phyloP scores from a whole-genome alignment of 2,797 vertebrate species.

The Yasuhikotakia modesta region DNA sequence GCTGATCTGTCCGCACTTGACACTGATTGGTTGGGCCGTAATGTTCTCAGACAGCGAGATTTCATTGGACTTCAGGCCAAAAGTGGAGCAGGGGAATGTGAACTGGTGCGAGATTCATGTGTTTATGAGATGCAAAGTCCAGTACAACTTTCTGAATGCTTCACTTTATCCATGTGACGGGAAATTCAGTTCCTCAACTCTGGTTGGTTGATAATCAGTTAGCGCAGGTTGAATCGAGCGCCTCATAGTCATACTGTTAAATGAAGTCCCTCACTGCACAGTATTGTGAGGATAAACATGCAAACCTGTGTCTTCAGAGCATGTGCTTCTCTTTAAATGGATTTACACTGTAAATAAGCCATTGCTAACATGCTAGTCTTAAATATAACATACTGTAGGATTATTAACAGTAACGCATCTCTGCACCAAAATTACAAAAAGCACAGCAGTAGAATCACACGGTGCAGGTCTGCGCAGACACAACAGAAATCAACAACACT shows the following conservation, averaged over 20 bases:
- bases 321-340: background rate
- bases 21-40: constrained; percentile 28
- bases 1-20: constrained; percentile 23
- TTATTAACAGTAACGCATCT: no score
- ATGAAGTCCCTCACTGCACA: background rate
- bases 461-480: background rate
- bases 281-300: background rate
- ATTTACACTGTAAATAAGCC: no score
- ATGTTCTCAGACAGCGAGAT: constrained; percentile 36
- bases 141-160: constrained; percentile 9
- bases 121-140: background rate
- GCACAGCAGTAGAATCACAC: background rate
- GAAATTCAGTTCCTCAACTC: background rate
- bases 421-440: background rate
- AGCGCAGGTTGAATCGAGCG: background rate
- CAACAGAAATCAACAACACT: background rate
- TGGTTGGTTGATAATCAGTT: background rate
- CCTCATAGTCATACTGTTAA: background rate
- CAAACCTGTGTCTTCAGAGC: background rate
- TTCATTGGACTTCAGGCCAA: constrained; percentile 24
- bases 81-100: constrained; percentile 14
- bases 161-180: background rate
- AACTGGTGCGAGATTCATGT: constrained; percentile 1
- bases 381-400: no score
- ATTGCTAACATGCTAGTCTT: no score